A percentile compares a stretch with the other conserved stretches of the same genome.
Conservation (phyloP, 2,888 invertebrate genomes). For the Lasioglossum calceatum region DNA sequence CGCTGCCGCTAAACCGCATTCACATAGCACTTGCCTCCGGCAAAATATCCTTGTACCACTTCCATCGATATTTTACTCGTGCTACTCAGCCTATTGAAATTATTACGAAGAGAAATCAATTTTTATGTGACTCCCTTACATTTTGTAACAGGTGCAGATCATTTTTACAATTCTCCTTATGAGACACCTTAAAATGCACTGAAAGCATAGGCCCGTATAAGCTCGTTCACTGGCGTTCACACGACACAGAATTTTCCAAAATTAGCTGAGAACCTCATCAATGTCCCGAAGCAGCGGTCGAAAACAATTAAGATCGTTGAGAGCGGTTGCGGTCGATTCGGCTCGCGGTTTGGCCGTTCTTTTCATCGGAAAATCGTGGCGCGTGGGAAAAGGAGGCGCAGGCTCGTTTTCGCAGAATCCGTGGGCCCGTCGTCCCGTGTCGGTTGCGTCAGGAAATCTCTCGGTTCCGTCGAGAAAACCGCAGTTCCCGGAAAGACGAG, state of each 20-base stretch:
- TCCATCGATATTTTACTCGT: background rate
- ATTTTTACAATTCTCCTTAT: too few relatives aligned
- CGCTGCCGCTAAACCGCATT: background rate
- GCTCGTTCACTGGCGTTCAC: too few relatives aligned
- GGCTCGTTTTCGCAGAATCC: constrained; percentile 19
- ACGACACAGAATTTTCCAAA: background rate
- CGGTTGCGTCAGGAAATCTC: constrained; percentile 6
- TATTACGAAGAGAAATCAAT: too few relatives aligned
- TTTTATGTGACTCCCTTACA: too few relatives aligned
- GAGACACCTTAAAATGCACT: too few relatives aligned
- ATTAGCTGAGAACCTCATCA: background rate
- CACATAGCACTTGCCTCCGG: background rate
- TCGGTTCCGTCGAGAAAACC: constrained; percentile 36
- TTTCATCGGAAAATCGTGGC: background rate
- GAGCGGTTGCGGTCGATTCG: background rate
- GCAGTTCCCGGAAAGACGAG: constrained; percentile 57
- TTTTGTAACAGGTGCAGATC: too few relatives aligned
- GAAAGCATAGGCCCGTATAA: background rate
- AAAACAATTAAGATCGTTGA: background rate
- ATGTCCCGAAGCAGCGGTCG: background rate
- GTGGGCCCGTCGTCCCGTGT: background rate
- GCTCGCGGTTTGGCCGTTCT: background rate
- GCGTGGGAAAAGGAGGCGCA: background rate
- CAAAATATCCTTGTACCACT: background rate
- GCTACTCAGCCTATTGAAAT: too few relatives aligned